Conservation (phyloP, 2,888 invertebrate species). For the Yponomeuta cagnagella region DNA sequence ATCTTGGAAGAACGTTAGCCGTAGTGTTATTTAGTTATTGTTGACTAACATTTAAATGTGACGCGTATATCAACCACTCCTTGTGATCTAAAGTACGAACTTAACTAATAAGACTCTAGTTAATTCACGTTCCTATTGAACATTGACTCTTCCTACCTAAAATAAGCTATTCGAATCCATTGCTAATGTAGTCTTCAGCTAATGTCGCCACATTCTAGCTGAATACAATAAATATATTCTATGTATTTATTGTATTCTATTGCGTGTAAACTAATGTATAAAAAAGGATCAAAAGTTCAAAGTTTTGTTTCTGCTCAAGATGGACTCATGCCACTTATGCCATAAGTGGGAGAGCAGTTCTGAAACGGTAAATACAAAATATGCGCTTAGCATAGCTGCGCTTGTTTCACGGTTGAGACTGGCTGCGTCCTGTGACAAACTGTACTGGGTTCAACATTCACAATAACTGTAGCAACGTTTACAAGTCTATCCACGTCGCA, state of each 20-base stretch:
- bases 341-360: conserved; percentile 38
- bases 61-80: not conserved
- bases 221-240: too few species aligned
- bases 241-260: not conserved
- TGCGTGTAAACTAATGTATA: not conserved
- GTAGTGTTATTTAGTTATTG: too few species aligned
- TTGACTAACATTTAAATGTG: too few species aligned
- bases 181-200: not conserved
- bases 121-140: not conserved
- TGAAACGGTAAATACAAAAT: conserved; percentile 39
- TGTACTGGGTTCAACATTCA: too few species aligned
- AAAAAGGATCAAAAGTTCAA: not conserved
- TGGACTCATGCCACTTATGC: conserved; percentile 47
- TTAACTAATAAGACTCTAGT: not conserved
- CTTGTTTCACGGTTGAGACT: not conserved
- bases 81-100: conserved; percentile 10
- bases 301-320: conserved; percentile 29
- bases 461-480: too few species aligned
- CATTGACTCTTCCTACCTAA: not conserved
- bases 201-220: not conserved
- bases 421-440: too few species aligned
- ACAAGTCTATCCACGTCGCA: too few species aligned
- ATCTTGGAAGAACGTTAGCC: too few species aligned
- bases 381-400: not conserved
- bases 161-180: not conserved